A percentile compares a stretch with the other conserved stretches of the same genome.
Conservation (phyloP, 2,113 vertebrate species). For the Elaphurus davidianus region DNA sequence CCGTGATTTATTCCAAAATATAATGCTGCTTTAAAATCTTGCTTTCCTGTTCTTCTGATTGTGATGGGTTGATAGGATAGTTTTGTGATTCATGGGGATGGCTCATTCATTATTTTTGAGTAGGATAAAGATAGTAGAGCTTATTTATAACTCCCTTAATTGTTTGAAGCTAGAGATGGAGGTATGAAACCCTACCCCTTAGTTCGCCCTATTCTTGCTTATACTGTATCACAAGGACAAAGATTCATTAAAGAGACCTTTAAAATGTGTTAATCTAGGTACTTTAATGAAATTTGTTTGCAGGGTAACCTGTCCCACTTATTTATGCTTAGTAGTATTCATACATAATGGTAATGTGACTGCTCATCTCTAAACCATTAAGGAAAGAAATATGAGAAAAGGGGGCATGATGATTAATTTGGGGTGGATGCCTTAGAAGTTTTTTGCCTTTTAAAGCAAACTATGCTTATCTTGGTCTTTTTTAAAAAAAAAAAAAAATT, state of each 20-base stretch:
- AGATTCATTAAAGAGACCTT: conserved; percentile 74
- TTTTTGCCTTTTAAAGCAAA: conserved; percentile 71
- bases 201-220: conserved; percentile 69
- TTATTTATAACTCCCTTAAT: conserved; percentile 74
- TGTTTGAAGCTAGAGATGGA: conserved; percentile 65
- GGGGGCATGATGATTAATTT: conserved; percentile 72
- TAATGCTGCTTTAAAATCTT: conserved; percentile 73
- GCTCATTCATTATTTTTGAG: conserved; percentile 69
- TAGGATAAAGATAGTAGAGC: conserved; percentile 47
- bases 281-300: conserved; percentile 79
- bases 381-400: conserved; percentile 75
- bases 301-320: conserved; percentile 71
- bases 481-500: conserved; percentile 6
- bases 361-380: conserved; percentile 76
- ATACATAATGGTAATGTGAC: conserved; percentile 76
- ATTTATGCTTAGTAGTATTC: conserved; percentile 77
- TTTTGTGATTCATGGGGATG: conserved; percentile 72
- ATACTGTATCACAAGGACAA: conserved; percentile 70
- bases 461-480: conserved; percentile 71
- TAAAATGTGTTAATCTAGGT: conserved; percentile 78
- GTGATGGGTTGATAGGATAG: conserved; percentile 76
- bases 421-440: conserved; percentile 48
- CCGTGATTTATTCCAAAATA: conserved; percentile 73
- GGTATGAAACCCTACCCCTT: conserved; percentile 56
- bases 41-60: conserved; percentile 65